phyloP scores from a whole-genome alignment of 2,113 vertebrate genomes.

The Cebidichthys violaceus region DNA sequence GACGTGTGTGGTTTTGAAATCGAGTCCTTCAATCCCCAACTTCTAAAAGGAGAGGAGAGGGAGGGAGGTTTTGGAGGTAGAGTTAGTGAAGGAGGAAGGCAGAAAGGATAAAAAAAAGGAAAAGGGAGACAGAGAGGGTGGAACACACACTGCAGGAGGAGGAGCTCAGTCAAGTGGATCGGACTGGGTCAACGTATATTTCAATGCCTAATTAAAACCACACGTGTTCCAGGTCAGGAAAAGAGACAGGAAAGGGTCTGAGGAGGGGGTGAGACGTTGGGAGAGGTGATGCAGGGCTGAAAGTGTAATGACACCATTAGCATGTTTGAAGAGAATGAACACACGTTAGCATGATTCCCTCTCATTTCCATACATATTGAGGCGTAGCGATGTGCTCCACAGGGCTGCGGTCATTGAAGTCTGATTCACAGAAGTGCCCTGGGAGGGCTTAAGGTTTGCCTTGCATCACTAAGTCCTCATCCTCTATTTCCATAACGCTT shows the following conservation, averaged over 20 bases:
- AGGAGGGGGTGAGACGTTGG: constrained; percentile 34
- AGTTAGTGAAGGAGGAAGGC: constrained; percentile 48
- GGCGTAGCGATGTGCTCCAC: constrained; percentile 45
- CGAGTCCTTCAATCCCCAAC: constrained; percentile 78
- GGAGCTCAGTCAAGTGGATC: constrained; percentile 72
- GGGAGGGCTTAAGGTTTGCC: constrained; percentile 63
- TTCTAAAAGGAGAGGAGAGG: constrained; percentile 56
- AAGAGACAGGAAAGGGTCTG: constrained; percentile 42
- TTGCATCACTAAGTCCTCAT: constrained; percentile 64
- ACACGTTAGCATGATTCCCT: constrained; percentile 75
- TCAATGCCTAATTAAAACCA: constrained; percentile 82
- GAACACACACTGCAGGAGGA: constrained; percentile 50
- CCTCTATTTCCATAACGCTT: constrained; percentile 67
- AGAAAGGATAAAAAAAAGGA: constrained; percentile 26
- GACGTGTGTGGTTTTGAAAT: constrained; percentile 84
- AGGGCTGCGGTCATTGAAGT: constrained; percentile 66
- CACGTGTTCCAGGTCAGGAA: constrained; percentile 75
- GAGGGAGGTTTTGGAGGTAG: constrained; percentile 47
- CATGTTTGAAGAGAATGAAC: constrained; percentile 73
- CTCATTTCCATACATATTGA: constrained; percentile 85
- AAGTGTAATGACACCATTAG: constrained; percentile 74
- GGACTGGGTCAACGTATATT: constrained; percentile 70
- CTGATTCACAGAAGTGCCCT: constrained; percentile 63
- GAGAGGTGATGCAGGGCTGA: constrained; percentile 18
- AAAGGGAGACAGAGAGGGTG: constrained; percentile 27